Conservation (phyloP, 2,797 vertebrate genomes). For the Helostoma temminkii region DNA sequence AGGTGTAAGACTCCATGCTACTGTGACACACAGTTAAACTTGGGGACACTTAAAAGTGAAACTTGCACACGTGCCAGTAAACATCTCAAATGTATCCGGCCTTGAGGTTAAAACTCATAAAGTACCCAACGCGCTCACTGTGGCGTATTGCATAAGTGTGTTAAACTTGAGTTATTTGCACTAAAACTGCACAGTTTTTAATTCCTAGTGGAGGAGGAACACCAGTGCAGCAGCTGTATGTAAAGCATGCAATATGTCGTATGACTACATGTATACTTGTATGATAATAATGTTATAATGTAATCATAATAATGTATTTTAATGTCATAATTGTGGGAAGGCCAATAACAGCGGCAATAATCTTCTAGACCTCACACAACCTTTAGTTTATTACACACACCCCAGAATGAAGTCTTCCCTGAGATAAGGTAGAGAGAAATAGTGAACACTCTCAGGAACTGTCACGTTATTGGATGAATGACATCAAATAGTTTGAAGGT, state of each 20-base stretch:
- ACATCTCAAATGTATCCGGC: neutral
- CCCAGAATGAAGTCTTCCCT: neutral
- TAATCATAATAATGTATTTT: too few species aligned
- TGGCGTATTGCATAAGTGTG: neutral
- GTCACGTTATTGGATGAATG: constrained; percentile 5
- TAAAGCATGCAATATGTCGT: constrained; percentile 1
- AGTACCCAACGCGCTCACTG: neutral
- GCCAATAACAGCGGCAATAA: too few species aligned
- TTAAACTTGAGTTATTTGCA: constrained; percentile 29
- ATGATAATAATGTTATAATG: neutral
- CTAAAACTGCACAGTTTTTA: neutral
- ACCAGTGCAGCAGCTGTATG: neutral
- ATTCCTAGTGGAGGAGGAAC: neutral
- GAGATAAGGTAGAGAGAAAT: neutral
- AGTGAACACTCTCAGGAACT: constrained; percentile 17
- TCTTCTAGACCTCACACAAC: too few species aligned
- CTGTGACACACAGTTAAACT: neutral
- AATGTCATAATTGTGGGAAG: too few species aligned
- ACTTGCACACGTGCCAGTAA: constrained; percentile 2
- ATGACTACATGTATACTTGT: neutral
- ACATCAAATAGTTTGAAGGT: constrained; percentile 12
- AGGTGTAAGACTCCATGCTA: neutral
- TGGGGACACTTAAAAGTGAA: constrained; percentile 19
- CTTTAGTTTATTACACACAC: too few species aligned
- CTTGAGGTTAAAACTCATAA: constrained; percentile 2